Base-by-base conservation (phyloP, 2,888 invertebrate genomes). In the Tenthredo notha region DNA sequence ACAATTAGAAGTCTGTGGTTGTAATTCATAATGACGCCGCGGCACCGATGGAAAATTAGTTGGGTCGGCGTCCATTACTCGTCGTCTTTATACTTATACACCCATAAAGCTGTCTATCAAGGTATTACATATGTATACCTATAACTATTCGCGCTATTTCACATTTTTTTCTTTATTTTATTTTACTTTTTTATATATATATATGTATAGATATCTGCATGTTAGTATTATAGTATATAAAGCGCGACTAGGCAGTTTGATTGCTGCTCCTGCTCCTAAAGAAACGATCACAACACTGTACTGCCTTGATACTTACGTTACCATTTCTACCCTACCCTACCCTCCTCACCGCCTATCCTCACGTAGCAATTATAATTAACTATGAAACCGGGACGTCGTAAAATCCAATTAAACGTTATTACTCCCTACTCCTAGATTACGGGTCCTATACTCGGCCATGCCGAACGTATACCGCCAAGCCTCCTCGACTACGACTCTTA, bases 401-500 rank as follows among this genome's bases (percentile, higher is more conserved):
- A 93, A 93, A 91, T 91, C 91, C 92, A 93, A 92, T 93, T 93
- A 92, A 92, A 93, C 92, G 92, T 92, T 92, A 93, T 92, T 92
- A 91, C 91, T 74, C 40, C 91, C 90, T 89, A 90, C 89, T 89
- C 88, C 90, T 91, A 91, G 91, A 90, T 91, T 88, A 88, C 80
- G 80, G 80, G 77, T 77, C 33, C 29, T n/a, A 29, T n/a, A 21
- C 85, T 88, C 89, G 88, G 87, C 90, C 90, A 87, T 89, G 90
- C 89, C 87, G 88, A 89, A 87, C 86, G 86, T 86, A 86, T 4
- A 4, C 85, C 58, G 77, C 85, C 74, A 5, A 7, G 54, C 54
- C 6, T n/a, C n/a, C n/a, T 84, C 84, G 74, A 33, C 37, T n/a
- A 21, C 75, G 3, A 47, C 47, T 47, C 18, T 9, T 78, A 25